Percentiles rank a stretch among this genome's conserved stretches.
Evolutionary conservation across 2,113 vertebrate genomes (phyloP).

Genomic region (Campylomormyrus tamandua): DNA sequence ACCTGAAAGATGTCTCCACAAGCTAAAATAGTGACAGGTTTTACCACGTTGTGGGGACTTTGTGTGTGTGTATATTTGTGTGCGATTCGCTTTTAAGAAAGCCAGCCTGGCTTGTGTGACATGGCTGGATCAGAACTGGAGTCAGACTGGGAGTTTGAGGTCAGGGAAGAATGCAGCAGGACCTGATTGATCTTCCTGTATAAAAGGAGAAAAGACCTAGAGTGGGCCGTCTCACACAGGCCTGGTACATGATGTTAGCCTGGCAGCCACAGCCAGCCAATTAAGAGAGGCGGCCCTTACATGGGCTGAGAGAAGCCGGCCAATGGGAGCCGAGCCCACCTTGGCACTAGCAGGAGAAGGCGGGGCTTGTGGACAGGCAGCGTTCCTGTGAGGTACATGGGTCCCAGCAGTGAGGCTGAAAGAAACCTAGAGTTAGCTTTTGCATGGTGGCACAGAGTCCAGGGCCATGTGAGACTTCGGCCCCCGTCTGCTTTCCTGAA

Average conservation of each 20-base stretch:
- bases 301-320: constrained; percentile 16
- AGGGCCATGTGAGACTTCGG: background rate
- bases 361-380: background rate
- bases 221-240: background rate
- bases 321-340: background rate
- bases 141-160: background rate
- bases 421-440: no score
- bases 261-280: background rate
- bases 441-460: background rate
- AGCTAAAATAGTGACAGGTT: background rate
- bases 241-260: background rate
- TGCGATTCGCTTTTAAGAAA: background rate
- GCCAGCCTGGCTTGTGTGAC: background rate
- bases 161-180: background rate
- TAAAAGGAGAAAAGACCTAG: background rate
- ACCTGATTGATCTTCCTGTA: background rate
- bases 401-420: background rate
- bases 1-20: background rate
- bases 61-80: background rate
- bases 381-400: background rate
- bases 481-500: background rate
- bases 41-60: background rate
- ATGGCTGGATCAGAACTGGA: background rate
- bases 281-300: background rate
- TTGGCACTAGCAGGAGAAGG: background rate